phyloP scores from a whole-genome alignment of 53 echinoderm and acorn worm species.

The Zoroaster sp. region DNA sequence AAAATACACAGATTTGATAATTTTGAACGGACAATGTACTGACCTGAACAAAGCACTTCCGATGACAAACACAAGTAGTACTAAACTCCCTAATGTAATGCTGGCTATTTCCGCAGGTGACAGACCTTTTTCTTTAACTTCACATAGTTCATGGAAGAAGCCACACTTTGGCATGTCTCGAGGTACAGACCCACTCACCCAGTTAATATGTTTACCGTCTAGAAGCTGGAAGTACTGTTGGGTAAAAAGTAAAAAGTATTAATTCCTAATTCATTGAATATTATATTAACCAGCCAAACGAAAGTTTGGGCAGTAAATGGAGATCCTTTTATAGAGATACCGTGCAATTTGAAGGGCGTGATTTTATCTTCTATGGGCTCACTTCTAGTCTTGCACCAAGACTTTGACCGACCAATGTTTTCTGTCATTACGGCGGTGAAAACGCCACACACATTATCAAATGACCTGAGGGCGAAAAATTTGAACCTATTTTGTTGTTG shows the following conservation, averaged over 20 bases:
- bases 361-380: too few relatives aligned
- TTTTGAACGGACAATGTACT: too few relatives aligned
- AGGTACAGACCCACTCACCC: constrained; percentile 75
- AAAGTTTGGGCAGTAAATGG: too few relatives aligned
- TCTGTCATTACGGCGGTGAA: too few relatives aligned
- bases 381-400: too few relatives aligned
- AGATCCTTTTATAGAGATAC: too few relatives aligned
- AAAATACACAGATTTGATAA: too few relatives aligned
- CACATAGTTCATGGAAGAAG: constrained; percentile 72
- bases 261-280: neutral
- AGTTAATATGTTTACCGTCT: constrained; percentile 55
- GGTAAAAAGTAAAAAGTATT: neutral
- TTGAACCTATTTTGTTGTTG: too few relatives aligned
- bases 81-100: constrained; percentile 46
- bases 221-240: constrained; percentile 2
- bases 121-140: neutral
- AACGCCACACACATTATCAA: too few relatives aligned
- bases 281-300: neutral
- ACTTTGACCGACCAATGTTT: too few relatives aligned
- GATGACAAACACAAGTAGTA: constrained; percentile 58
- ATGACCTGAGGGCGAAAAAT: too few relatives aligned
- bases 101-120: neutral
- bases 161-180: constrained; percentile 83
- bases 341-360: too few relatives aligned
- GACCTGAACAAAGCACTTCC: constrained; percentile 78